Evolutionary conservation across 2,113 vertebrate genomes (phyloP).

Genomic region (Melanerpes aurifrons): DNA sequence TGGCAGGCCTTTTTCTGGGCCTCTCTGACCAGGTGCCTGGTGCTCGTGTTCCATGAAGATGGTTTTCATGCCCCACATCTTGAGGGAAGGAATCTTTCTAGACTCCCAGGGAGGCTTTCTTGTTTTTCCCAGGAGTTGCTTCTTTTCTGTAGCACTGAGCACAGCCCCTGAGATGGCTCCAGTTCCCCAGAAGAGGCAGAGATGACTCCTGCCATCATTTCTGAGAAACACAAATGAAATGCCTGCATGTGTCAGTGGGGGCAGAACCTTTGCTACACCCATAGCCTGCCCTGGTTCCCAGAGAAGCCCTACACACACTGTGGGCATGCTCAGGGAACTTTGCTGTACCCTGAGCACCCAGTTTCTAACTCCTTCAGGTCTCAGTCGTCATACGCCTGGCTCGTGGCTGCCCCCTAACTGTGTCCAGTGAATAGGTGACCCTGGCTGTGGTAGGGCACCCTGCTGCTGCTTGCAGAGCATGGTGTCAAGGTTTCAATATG

Average conservation of each 20-base stretch:
- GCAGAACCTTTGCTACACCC: background rate
- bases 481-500: background rate
- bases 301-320: too few species aligned
- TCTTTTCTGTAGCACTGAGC: too few species aligned
- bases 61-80: too few species aligned
- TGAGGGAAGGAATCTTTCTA: too few species aligned
- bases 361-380: background rate
- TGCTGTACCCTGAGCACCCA: background rate
- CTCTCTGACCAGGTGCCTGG: too few species aligned
- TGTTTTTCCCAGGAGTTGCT: too few species aligned
- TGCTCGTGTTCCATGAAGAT: too few species aligned
- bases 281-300: rapidly evolving
- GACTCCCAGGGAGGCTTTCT: too few species aligned
- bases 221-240: background rate
- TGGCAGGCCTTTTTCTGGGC: too few species aligned
- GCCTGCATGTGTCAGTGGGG: rapidly evolving
- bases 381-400: rapidly evolving
- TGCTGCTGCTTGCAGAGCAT: background rate
- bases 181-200: background rate
- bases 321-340: rapidly evolving
- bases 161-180: too few species aligned
- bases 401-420: background rate
- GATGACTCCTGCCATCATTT: background rate
- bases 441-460: background rate
- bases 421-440: background rate